Base-by-base conservation (phyloP, 2,797 vertebrate genomes). In the Propithecus deckenii region DNA sequence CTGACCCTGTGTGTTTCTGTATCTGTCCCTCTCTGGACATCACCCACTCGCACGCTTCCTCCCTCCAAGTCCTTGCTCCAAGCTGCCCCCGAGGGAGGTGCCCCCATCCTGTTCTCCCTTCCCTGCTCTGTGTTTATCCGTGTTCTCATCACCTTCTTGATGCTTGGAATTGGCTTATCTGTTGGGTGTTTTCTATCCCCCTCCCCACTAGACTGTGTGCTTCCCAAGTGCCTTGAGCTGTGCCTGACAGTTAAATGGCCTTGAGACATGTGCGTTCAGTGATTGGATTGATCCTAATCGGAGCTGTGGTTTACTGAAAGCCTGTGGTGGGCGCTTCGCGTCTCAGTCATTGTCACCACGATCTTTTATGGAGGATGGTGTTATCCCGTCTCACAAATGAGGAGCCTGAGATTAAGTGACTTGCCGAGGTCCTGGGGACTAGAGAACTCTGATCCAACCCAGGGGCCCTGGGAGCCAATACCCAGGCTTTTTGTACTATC, bases 131-230 rank as follows among this genome's bases (percentile, higher is more conserved):
- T 22, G 79, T 75, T 17, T 57, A 38, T 32, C 48, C 59, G 5
- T 1, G 0, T 8, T 46, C 86, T 67, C 48, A 35, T 25, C 41
- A 7, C 69, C 72, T 18, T 22, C 25, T 2, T 0, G 11, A 2
- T 28, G 48, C 67, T 17, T 7, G 12, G 25, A 52, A 22, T 7
- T 20, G 43, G 12, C 65, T 52, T 20, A 22, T 43, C 80, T 67
- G 25, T 17, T 9, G 17, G 3, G n/a, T 17, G 7, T 55, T 20
- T 11, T 48, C 63, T 25, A 0, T 4, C 71, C 9, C 14, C 15
- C 57, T 25, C 25, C 43, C 18, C 18, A 3, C n/a, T 63, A n/a
- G 65, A 75, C 32, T 23, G 41, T 23, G 41, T 15, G 9, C 15
- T 35, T 43, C 35, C 52, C 76, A 17, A 5, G 83, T 3, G 32